A percentile compares a stretch with the other conserved stretches of the same genome.
Evolutionary conservation across 2,888 invertebrate genomes (phyloP).

Genomic region (Herminia tarsipennalis): DNA sequence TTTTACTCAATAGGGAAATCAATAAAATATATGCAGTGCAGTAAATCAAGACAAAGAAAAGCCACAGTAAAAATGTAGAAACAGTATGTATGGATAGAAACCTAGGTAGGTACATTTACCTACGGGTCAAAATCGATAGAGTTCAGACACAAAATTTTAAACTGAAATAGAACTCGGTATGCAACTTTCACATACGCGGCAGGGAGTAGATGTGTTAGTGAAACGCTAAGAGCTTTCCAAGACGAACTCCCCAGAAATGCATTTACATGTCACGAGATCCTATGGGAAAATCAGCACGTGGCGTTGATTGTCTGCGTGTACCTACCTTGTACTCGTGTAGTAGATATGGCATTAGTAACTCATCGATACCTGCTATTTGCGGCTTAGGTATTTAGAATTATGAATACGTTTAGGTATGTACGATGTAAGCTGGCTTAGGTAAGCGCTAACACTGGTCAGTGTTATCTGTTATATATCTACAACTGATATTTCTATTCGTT

Average conservation of each 20-base stretch:
- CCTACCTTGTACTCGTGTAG: slow-evolving; percentile 49
- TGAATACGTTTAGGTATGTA: background rate
- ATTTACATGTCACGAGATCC: slow-evolving; percentile 80
- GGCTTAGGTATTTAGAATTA: slow-evolving; percentile 6
- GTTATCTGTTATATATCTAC: too few relatives aligned
- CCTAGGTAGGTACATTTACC: too few relatives aligned
- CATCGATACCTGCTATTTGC: slow-evolving; percentile 54
- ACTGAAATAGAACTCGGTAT: slow-evolving; percentile 31
- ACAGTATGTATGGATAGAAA: too few relatives aligned
- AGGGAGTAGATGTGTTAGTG: slow-evolving; percentile 27
- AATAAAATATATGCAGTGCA: too few relatives aligned
- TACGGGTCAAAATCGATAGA: slow-evolving; percentile 16
- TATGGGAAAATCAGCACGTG: slow-evolving; percentile 77
- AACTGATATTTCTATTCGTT: too few relatives aligned
- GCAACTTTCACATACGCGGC: slow-evolving; percentile 32
- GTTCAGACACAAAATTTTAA: slow-evolving; percentile 35
- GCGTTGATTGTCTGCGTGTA: slow-evolving; percentile 70
- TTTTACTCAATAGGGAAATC: background rate
- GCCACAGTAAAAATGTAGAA: too few relatives aligned
- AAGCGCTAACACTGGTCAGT: too few relatives aligned
- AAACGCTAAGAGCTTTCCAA: slow-evolving; percentile 74
- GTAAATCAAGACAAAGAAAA: too few relatives aligned
- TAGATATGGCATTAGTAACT: slow-evolving; percentile 55
- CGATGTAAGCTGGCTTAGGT: too few relatives aligned
- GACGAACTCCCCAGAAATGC: slow-evolving; percentile 75